These are phyloP conservation scores for Mystacides longicornis DNA, from an alignment of 2,888 invertebrate genomes.

Conservation along the genomic window DNA sequence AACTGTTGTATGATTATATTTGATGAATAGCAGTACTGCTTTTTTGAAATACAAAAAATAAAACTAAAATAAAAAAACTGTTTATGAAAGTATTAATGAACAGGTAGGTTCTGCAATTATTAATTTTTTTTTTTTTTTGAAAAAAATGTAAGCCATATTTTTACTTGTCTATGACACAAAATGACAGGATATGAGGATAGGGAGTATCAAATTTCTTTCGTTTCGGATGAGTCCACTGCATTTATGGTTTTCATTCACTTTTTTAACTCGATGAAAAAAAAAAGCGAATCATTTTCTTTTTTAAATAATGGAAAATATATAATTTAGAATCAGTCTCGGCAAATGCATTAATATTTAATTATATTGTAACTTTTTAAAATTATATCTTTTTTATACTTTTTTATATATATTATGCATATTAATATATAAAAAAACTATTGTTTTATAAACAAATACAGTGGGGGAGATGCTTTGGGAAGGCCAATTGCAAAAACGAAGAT, in stretches of 20 bases:
- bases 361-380: too few species aligned
- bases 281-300: neutral
- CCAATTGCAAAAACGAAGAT: slow-evolving; percentile 55
- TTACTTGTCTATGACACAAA: neutral
- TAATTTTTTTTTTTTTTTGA: slow-evolving; percentile 1
- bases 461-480: slow-evolving; percentile 37
- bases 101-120: too few species aligned
- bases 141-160: neutral
- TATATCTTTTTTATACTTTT: too few species aligned
- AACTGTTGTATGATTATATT: too few species aligned
- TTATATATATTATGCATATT: neutral
- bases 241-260: neutral
- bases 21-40: too few species aligned
- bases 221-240: neutral
- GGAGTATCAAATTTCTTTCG: neutral
- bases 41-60: too few species aligned
- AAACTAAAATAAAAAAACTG: too few species aligned
- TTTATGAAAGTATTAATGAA: too few species aligned
- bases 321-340: slow-evolving; percentile 12
- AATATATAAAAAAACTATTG: neutral
- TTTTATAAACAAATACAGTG: slow-evolving; percentile 40
- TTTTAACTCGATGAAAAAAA: neutral
- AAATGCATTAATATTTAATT: slow-evolving; percentile 11
- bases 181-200: neutral
- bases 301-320: neutral